Conservation (phyloP, 2,797 vertebrate species). For the Mionectes olivaceus region DNA sequence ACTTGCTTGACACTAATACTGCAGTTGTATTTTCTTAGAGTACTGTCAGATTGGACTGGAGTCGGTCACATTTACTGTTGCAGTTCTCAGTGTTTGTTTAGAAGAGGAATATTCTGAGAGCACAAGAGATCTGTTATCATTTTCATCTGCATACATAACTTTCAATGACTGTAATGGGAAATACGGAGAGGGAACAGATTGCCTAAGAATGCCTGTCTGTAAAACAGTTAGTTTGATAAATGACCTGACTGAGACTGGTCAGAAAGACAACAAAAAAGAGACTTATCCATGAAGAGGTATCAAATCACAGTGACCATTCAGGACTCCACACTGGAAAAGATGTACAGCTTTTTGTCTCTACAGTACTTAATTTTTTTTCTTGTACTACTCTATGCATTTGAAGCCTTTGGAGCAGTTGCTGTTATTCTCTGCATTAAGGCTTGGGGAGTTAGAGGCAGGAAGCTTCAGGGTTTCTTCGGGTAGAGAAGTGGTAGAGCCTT, state of each 20-base stretch:
- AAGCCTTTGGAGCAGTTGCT: neutral
- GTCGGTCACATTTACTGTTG: neutral
- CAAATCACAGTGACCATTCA: neutral
- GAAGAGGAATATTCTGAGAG: constrained; percentile 38
- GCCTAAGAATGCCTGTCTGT: constrained; percentile 69
- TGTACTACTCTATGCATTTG: neutral
- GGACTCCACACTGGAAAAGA: neutral
- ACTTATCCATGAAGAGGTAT: constrained; percentile 13
- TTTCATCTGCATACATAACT: constrained; percentile 66
- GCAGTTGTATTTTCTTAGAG: neutral
- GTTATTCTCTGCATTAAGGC: neutral
- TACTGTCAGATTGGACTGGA: neutral
- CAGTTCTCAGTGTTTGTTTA: constrained; percentile 22
- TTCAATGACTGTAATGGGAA: constrained; percentile 65
- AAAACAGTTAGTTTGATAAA: constrained; percentile 58
- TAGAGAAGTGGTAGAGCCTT: neutral
- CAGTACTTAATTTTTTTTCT: neutral
- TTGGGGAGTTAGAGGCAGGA: neutral
- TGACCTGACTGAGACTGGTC: constrained; percentile 4
- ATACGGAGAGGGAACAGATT: constrained; percentile 55
- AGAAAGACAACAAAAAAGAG: constrained; percentile 28
- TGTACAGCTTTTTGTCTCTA: neutral
- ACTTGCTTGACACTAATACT: neutral
- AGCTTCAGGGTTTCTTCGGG: neutral
- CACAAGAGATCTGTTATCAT: constrained; percentile 12